These are phyloP conservation scores for Melanotaenia trifasciata DNA, from an alignment of 2,797 vertebrate genomes.

Conservation along the genomic window DNA sequence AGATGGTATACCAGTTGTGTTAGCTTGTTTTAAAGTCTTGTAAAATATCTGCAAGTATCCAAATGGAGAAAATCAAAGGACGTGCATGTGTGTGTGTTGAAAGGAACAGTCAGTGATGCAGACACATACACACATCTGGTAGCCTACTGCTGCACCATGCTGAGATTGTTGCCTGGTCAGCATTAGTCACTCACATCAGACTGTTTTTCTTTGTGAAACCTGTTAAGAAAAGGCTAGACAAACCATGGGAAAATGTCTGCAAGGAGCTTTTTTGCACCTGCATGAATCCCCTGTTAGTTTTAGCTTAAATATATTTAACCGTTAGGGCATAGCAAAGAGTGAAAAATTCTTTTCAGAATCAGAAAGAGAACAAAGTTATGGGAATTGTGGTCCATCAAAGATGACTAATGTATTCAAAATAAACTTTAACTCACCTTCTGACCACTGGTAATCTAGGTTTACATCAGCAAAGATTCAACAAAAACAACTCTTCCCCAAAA, in stretches of 20 bases:
- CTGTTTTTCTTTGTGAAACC: constrained; percentile 31
- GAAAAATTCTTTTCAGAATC: constrained; percentile 13
- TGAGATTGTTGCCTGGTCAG: constrained; percentile 67
- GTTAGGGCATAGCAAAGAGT: neutral
- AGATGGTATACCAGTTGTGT: constrained; percentile 45
- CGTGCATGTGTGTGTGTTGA: constrained; percentile 30
- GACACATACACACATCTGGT: constrained; percentile 61
- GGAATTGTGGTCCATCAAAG: constrained; percentile 10
- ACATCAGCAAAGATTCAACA: constrained; percentile 12
- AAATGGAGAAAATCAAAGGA: constrained; percentile 19
- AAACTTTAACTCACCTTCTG: constrained; percentile 22
- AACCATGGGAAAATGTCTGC: neutral
- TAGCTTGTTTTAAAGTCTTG: constrained; percentile 54
- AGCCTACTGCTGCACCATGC: constrained; percentile 46
- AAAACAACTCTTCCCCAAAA: constrained; percentile 38
- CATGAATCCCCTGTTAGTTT: neutral
- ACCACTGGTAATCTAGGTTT: constrained; percentile 24
- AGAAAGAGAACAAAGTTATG: constrained; percentile 1
- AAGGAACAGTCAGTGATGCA: constrained; percentile 56
- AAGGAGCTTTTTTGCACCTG: neutral
- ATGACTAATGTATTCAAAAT: constrained; percentile 21
- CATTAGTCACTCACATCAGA: constrained; percentile 58
- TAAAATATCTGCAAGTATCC: constrained; percentile 62
- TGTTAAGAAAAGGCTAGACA: constrained; percentile 4
- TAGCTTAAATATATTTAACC: neutral